Conservation (phyloP, 64 coral and sea anemone genomes). For the Actinia equina region DNA sequence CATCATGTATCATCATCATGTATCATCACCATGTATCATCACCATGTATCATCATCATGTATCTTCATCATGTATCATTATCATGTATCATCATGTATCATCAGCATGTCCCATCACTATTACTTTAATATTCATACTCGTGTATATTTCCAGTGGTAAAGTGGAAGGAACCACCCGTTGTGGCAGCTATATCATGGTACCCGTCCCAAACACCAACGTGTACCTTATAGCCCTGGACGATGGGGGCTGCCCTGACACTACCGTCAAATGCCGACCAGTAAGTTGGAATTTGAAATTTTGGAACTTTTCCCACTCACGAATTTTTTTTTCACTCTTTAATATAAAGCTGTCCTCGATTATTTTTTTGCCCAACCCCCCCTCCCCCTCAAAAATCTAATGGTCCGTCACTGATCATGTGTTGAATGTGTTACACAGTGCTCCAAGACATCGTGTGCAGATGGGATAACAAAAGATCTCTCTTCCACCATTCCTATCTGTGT, state of each 20-base stretch:
- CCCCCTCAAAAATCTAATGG: too few relatives aligned
- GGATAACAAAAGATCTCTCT: conserved; percentile 46
- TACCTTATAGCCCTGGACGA: conserved; percentile 59
- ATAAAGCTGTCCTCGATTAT: too few relatives aligned
- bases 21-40: too few relatives aligned
- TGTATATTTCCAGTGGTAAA: conserved; percentile 28
- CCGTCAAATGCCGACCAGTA: conserved; percentile 56
- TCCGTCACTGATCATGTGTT: background rate
- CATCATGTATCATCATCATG: background rate
- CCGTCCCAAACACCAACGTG: conserved; percentile 59
- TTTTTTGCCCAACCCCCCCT: too few relatives aligned
- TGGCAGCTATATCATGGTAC: conserved; percentile 48
- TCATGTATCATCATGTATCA: background rate
- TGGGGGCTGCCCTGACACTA: conserved; percentile 34
- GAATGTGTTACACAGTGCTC: conserved; percentile 28
- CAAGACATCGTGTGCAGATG: conserved; percentile 46
- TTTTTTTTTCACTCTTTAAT: too few relatives aligned
- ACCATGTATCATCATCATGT: background rate
- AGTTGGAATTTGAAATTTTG: background rate
- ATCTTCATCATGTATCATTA: background rate
- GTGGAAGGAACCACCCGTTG: conserved; percentile 32
- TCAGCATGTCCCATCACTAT: too few relatives aligned
- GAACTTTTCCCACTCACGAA: too few relatives aligned
- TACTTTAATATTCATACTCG: background rate
- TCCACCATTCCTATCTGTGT: conserved; percentile 32